phyloP scores from a whole-genome alignment of 2,797 vertebrate genomes.

The Coccyzus lansbergi region DNA sequence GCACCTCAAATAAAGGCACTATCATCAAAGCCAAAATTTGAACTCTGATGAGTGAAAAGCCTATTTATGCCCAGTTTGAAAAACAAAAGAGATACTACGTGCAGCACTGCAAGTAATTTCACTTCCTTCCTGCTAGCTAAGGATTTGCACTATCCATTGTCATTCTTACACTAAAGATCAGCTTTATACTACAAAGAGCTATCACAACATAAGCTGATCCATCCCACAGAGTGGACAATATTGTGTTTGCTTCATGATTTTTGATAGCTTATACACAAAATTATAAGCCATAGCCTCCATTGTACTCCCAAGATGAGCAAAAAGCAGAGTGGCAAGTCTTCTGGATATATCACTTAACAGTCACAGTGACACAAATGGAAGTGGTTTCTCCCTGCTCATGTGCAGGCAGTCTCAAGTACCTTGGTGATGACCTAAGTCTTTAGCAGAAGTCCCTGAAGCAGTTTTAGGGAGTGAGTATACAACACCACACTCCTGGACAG shows the following conservation, averaged over 20 bases:
- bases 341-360: background rate
- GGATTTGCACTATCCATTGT: rapidly evolving
- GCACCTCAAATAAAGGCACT: background rate
- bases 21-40: background rate
- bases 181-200: background rate
- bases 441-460: background rate
- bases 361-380: background rate
- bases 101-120: background rate
- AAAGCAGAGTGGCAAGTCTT: background rate
- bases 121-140: background rate
- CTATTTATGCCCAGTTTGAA: background rate
- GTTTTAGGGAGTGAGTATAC: background rate
- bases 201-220: background rate
- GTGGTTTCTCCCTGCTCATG: background rate
- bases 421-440: background rate
- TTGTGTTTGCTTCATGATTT: rapidly evolving
- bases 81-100: background rate
- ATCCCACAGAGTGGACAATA: background rate
- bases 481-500: background rate
- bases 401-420: background rate
- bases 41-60: background rate
- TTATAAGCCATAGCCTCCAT: background rate
- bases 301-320: background rate
- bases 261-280: background rate
- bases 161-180: background rate